Evolutionary conservation across 2,797 vertebrate genomes (phyloP).

Genomic region (Tolypeutes matacus): DNA sequence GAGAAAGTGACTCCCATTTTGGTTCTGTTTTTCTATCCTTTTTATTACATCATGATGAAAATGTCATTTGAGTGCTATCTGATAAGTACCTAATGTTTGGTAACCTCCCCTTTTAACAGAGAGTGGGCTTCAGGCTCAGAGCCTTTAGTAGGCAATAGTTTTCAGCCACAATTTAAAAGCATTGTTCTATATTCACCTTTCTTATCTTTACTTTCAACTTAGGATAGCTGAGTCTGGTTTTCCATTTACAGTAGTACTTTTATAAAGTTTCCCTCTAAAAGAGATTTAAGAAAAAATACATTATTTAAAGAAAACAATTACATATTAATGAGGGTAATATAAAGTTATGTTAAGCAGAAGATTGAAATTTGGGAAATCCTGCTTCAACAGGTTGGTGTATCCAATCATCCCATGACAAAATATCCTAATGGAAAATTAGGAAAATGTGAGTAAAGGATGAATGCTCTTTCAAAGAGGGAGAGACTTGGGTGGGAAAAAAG

Average conservation of each 20-base stretch:
- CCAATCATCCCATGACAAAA: not conserved
- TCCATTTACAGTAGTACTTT: not conserved
- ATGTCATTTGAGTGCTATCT: conserved; percentile 47
- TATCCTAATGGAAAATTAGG: conserved; percentile 34
- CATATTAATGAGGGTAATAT: not conserved
- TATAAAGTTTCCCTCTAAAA: conserved; percentile 24
- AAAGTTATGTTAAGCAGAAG: not conserved
- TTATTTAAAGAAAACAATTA: conserved; percentile 60
- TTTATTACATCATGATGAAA: conserved; percentile 63
- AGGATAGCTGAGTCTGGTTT: not conserved
- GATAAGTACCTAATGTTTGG: not conserved
- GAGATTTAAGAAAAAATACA: conserved; percentile 36
- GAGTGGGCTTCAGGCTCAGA: conserved; percentile 3
- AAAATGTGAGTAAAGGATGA: conserved; percentile 42
- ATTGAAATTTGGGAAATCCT: not conserved
- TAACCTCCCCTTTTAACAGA: conserved; percentile 27
- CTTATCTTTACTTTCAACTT: conserved; percentile 40
- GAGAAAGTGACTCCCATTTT: conserved; percentile 66
- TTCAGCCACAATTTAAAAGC: conserved; percentile 23
- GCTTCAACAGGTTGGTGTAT: not conserved
- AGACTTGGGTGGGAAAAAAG: conserved; percentile 2
- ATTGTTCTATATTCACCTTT: conserved; percentile 21
- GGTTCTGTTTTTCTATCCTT: conserved; percentile 64
- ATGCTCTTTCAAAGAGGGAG: conserved; percentile 37
- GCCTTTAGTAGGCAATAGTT: not conserved